Base-by-base conservation (phyloP, 2,888 invertebrate genomes). In the Ornithoptera priamus region DNA sequence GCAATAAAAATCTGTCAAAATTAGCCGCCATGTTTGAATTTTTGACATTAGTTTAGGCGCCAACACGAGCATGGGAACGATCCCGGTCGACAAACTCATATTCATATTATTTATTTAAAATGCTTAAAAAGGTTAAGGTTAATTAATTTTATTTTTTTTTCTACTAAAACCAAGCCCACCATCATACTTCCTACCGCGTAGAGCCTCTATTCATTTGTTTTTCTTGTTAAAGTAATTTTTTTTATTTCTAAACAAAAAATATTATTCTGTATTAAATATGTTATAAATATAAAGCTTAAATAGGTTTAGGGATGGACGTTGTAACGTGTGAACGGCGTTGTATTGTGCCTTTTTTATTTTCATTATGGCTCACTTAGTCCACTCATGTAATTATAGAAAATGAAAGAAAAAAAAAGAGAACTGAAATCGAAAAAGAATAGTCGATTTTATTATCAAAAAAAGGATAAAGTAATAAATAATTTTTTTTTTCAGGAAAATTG, bases 401-500 rank as follows among this genome's bases (percentile, higher is more conserved):
- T 76, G 71, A 69, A 65, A 62, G 73, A 71, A 65, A 62, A 68
- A 73, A 72, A 71, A 73, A 77, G 39, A 53, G n/a, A 18, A 53
- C 17, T 12, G 67, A 75, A 74, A 73, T 73, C 75, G 70, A 73
- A 66, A 74, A 70, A 70, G 65, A 64, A 67, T 61, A 72, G 78
- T 82, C 82, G 74, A 80, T 59, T 36, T 75, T 70, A 79, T 78
- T 80, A 81, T 78, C n/a, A 69, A 15, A 72, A 66, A 73, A 72
- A 70, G 71, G 72, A 77, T 10, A 77, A 74, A 82, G 77, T 81
- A 80, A 85, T 79, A 86, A 80, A 82, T 84, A 81, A 79, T 78
- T 83, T 87, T 84, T 87, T 84, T 87, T 87, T 84, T 87, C 87
- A 87, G 81, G 84, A 78, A 57, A 72, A 71, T 74, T 77, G 81